phyloP scores from a whole-genome alignment of 2,797 vertebrate genomes.

The Remorina albescens region DNA sequence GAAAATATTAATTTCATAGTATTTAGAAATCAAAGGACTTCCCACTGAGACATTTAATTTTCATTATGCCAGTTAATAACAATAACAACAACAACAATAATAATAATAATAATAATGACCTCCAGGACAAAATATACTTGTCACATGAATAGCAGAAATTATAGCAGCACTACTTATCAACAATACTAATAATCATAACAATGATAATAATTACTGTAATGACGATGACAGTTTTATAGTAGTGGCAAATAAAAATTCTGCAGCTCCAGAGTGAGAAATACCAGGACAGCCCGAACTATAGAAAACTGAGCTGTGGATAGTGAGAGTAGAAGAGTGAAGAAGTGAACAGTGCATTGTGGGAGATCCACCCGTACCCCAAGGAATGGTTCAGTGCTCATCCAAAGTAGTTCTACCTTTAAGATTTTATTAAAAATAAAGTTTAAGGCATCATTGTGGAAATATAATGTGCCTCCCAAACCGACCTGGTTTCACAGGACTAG shows the following conservation, averaged over 20 bases:
- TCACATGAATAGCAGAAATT: no score
- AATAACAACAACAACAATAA: no score
- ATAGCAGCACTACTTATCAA: neutral
- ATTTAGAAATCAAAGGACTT: slow-evolving; percentile 33
- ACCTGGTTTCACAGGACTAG: neutral
- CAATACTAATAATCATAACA: no score
- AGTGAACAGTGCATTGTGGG: neutral
- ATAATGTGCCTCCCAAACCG: neutral
- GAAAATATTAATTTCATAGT: slow-evolving; percentile 19
- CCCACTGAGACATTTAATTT: no score
- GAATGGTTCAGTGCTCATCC: neutral
- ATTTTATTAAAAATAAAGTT: neutral
- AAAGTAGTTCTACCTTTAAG: neutral
- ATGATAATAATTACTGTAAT: neutral
- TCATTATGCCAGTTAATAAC: no score
- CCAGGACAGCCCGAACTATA: neutral
- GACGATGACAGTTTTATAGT: neutral
- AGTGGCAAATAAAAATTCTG: neutral
- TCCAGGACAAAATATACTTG: no score
- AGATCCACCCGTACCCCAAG: neutral
- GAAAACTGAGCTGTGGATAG: no score
- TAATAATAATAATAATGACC: neutral
- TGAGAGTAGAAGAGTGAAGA: neutral
- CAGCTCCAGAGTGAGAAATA: neutral
- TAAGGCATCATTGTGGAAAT: neutral